A percentile compares a stretch with the other conserved stretches of the same genome.
Evolutionary conservation across 2,113 vertebrate species (phyloP).

Genomic region (Spermophilus dauricus): DNA sequence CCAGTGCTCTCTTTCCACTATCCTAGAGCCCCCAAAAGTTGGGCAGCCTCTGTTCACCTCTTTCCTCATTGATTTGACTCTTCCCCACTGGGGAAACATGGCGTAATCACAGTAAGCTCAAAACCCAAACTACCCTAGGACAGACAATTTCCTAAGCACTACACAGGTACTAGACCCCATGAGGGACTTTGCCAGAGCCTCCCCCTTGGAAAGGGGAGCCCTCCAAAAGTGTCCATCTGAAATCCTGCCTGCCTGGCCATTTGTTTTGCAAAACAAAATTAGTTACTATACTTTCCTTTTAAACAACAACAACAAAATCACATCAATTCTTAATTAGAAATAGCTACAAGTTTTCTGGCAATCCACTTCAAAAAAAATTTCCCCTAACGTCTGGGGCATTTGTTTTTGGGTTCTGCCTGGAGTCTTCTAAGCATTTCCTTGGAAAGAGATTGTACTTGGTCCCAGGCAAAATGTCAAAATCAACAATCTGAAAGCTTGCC

Average conservation of each 20-base stretch:
- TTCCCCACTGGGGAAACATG: not conserved
- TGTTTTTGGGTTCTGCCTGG: conserved; percentile 81
- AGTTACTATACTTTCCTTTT: conserved; percentile 68
- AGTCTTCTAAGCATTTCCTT: conserved; percentile 89
- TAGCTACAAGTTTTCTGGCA: conserved; percentile 83
- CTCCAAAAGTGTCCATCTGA: conserved; percentile 69
- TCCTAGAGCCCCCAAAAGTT: not conserved
- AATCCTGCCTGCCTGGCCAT: conserved; percentile 54
- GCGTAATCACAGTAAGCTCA: no score
- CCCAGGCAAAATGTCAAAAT: conserved; percentile 88
- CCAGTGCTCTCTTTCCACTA: conserved; percentile 7
- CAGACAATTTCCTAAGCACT: not conserved
- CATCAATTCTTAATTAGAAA: conserved; percentile 83
- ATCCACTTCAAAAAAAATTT: conserved; percentile 77
- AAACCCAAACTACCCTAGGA: not conserved
- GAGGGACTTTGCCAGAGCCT: not conserved
- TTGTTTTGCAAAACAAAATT: conserved; percentile 67
- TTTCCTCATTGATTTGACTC: accelerated
- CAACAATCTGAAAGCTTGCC: conserved; percentile 85
- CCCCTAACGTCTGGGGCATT: conserved; percentile 79
- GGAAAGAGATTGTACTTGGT: conserved; percentile 87
- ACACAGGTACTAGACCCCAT: not conserved
- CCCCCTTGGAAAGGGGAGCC: conserved; percentile 55
- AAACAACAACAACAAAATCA: conserved; percentile 75
- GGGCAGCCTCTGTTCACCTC: no score